phyloP scores from a whole-genome alignment of 2,113 vertebrate genomes.

The Syngnathus typhle region DNA sequence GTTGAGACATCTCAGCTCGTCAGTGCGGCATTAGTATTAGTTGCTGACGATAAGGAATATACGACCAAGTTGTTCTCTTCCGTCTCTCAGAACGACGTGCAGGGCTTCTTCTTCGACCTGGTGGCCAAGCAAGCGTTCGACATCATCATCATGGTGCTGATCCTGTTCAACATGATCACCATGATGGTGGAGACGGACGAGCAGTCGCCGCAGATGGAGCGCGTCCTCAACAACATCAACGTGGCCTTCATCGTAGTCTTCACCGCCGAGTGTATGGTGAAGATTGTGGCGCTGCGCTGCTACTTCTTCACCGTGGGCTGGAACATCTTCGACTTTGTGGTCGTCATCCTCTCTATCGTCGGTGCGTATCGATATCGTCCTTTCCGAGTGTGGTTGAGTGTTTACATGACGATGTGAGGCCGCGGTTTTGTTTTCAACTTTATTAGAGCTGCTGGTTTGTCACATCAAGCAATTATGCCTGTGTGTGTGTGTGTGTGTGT shows the following conservation, averaged over 20 bases:
- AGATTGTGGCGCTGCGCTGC: conserved; percentile 85
- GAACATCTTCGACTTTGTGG: conserved; percentile 99
- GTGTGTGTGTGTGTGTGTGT: too few relatives aligned
- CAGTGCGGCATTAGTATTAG: too few relatives aligned
- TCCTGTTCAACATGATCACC: conserved; percentile 97
- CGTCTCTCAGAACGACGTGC: conserved; percentile 79
- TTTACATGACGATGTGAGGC: neutral
- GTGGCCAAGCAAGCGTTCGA: conserved; percentile 92
- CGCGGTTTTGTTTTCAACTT: too few relatives aligned
- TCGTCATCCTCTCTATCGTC: conserved; percentile 94
- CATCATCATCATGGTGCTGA: conserved; percentile 96
- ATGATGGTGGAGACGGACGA: conserved; percentile 99
- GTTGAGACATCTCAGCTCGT: too few relatives aligned
- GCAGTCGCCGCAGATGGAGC: conserved; percentile 81
- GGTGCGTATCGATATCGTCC: conserved; percentile 59
- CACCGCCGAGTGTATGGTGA: conserved; percentile 84
- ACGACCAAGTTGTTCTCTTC: neutral
- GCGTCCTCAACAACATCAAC: conserved; percentile 88
- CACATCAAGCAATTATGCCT: too few relatives aligned
- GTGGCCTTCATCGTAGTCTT: conserved; percentile 92
- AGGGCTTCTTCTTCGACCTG: conserved; percentile 91
- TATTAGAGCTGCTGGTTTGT: too few relatives aligned
- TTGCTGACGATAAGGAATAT: too few relatives aligned
- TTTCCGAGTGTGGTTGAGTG: neutral
- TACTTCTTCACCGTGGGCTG: conserved; percentile 97